Evolutionary conservation across 2,113 vertebrate genomes (phyloP).

Genomic region (Puma concolor): DNA sequence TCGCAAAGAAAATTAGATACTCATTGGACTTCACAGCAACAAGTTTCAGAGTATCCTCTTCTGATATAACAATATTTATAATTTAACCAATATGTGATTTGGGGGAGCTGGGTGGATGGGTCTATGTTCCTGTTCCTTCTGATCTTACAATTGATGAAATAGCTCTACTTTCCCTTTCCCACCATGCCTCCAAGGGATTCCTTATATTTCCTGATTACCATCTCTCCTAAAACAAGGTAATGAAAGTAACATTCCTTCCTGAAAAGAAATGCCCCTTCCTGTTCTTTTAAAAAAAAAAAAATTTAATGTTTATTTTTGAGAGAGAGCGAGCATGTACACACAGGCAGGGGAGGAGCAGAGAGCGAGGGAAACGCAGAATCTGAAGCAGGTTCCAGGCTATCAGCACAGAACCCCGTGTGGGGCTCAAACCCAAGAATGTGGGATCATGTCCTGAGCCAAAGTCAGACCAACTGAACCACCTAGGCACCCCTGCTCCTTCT

Average conservation of each 20-base stretch:
- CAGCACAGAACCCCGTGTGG: too few relatives aligned
- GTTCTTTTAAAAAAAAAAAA: too few relatives aligned
- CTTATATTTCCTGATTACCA: neutral
- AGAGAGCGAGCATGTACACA: too few relatives aligned
- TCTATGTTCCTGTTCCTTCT: neutral
- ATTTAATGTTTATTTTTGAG: too few relatives aligned
- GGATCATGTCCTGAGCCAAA: too few relatives aligned
- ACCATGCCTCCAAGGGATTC: neutral
- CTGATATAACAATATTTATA: neutral
- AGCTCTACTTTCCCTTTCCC: neutral
- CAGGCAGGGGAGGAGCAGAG: too few relatives aligned
- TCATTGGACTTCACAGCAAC: neutral
- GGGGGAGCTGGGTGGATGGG: too few relatives aligned
- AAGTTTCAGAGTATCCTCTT: neutral
- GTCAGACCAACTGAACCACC: too few relatives aligned
- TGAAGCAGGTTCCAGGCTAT: too few relatives aligned
- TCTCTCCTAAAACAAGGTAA: neutral
- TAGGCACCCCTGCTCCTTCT: neutral
- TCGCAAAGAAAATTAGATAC: neutral
- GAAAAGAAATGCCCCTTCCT: neutral
- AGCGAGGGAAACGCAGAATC: too few relatives aligned
- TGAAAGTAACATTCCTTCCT: too few relatives aligned
- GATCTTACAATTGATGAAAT: neutral
- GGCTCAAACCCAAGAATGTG: too few relatives aligned
- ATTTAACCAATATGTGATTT: neutral